Evolutionary conservation across 2,113 vertebrate genomes (phyloP), one percentile per base, ranked within the genome.

Genomic region (Epinephelus cyanopodus): DNA sequence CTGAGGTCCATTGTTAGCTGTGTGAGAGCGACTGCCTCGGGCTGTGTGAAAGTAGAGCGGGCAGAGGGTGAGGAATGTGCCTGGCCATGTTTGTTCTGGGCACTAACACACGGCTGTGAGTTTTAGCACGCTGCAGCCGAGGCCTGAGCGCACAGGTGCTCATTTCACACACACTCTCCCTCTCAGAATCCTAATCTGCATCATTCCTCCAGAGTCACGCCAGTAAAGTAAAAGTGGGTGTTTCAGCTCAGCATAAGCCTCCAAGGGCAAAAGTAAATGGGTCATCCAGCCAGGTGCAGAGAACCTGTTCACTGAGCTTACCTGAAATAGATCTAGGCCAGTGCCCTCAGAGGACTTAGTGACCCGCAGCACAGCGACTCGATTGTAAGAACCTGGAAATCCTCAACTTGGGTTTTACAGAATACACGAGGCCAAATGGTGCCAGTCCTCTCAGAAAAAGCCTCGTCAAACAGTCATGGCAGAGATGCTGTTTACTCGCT

Each of bases 241-340:
- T 79, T 64, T 84, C 21, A 78, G 86, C 83, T 84, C 64, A 42
- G 65, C 73, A 23, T 89, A 88, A 91, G 82, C 86, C 87, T 88
- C 82, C 21, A 61, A 86, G 79, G 87, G 84, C 81, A 89, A 42
- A 63, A 89, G 86, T 79, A 93, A 93, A 65, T 91, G 71, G 88
- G 92, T 89, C 89, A 86, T 13, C 33, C 33, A 89, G 76, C 71
- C 80, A 90, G 89, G 83, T 88, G 84, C 75, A 75, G 54, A 56
- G n/a, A 77, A 74, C 65, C 37, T 75, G 71, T 37, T 89, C 84
- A 33, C 67, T 83, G 85, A 90, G 69, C 81, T 75, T 89, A 89
- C 89, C 91, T 92, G 83, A 86, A 92, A 91, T 85, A 87, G 87
- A 92, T 90, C 67, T 88, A 64, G 88, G 90, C 53, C 76, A 79